Evolutionary conservation across 2,113 vertebrate genomes (phyloP).

Genomic region (Dissostichus mawsoni): DNA sequence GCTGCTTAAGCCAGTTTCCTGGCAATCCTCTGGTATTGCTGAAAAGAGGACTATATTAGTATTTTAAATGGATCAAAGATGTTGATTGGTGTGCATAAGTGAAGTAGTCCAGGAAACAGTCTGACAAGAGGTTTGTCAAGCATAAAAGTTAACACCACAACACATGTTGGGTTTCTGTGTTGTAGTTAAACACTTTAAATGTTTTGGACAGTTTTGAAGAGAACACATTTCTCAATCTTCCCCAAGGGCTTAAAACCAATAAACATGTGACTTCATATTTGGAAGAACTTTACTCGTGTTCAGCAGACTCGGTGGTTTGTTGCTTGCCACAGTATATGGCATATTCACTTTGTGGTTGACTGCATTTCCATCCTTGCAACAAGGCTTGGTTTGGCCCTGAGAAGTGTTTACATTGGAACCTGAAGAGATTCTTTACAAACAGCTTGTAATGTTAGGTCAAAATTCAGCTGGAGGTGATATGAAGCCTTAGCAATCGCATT

Average conservation of each 20-base stretch:
- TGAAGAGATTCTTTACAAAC: neutral
- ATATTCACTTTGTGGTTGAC: constrained; percentile 1
- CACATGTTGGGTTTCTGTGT: neutral
- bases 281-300: constrained; percentile 34
- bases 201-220: neutral
- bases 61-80: neutral
- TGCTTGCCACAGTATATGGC: constrained; percentile 28
- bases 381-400: constrained; percentile 3
- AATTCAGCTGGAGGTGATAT: too few relatives aligned
- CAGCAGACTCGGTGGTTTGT: constrained; percentile 26
- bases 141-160: neutral
- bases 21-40: too few relatives aligned
- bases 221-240: neutral
- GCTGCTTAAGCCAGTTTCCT: neutral
- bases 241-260: constrained; percentile 9
- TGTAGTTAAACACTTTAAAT: neutral
- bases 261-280: constrained; percentile 46
- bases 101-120: neutral
- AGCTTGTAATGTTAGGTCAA: too few relatives aligned
- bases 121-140: neutral
- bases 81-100: neutral
- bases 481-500: too few relatives aligned
- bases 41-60: neutral
- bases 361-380: constrained; percentile 2
- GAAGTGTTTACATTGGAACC: constrained; percentile 1